Base-by-base conservation (phyloP, 2,888 invertebrate species). In the Ptilodon capucinus region DNA sequence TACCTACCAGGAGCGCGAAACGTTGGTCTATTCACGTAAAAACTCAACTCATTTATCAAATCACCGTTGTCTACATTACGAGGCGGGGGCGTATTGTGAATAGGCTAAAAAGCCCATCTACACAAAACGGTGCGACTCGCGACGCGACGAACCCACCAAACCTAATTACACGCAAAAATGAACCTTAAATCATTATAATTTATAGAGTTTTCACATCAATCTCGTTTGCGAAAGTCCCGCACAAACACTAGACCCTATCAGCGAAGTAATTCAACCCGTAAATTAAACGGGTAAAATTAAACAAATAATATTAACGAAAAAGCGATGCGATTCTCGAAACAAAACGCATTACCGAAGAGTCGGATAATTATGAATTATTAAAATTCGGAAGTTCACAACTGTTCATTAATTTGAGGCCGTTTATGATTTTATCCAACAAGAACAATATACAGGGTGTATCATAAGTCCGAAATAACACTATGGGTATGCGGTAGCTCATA, bases 21-120 rank as follows among this genome's bases (percentile, higher is more conserved):
- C 76, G 77, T 60, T 57, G 71, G 79, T 76, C 81, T 81, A 83
- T 83, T 82, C 76, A 81, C 64, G 71, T 74, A 75, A 80, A 83
- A 81, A 81, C 81, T 81, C 79, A 61, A 72, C 76, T 84, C 84
- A 84, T 85, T 86, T 84, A 86, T 84, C 83, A 86, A 85, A 84
- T 84, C 81, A 82, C 81, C 77, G 82, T 80, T 84, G 84, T 83
- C 84, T 84, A 82, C 83, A 82, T 83, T 81, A 84, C 78, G 76
- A 68, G 72, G 61, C 69, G 75, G 69, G 72, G 74, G 70, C 76
- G 77, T 81, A 81, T 82, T 83, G 81, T 84, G 79, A 83, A 71
- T 68, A 75, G 77, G 82, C 79, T 82, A 81, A 84, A 84, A 84
- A 84, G 84, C 81, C 77, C 77, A 71, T 76, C 72, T 74, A 74